Evolutionary conservation across 2,113 vertebrate species (phyloP).

Genomic region (Lagenorhynchus albirostris): DNA sequence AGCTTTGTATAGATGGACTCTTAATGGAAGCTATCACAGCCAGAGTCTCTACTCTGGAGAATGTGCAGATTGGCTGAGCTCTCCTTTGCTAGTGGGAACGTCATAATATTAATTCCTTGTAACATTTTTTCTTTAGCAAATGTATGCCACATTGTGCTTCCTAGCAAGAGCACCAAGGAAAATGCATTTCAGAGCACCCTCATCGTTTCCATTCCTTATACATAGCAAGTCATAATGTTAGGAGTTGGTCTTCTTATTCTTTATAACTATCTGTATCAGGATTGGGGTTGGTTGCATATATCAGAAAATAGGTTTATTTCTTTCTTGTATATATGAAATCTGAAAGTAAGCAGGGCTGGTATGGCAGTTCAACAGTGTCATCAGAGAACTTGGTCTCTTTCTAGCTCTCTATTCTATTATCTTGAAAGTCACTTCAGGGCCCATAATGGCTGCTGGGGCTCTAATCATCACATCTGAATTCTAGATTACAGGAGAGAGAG

Average conservation of each 20-base stretch:
- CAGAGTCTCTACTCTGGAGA: background rate
- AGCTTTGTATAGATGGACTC: background rate
- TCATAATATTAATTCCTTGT: background rate
- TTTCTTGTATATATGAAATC: background rate
- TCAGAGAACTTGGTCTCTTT: background rate
- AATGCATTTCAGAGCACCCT: background rate
- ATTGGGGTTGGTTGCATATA: conserved; percentile 13
- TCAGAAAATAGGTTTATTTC: background rate
- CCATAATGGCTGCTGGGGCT: background rate
- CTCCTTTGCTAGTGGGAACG: background rate
- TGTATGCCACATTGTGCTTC: background rate
- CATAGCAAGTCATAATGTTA: background rate
- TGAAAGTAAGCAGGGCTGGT: background rate
- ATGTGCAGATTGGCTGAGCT: background rate
- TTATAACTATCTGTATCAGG: background rate
- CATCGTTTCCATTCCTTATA: background rate
- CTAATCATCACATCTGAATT: background rate
- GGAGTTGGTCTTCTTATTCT: background rate
- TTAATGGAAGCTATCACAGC: background rate
- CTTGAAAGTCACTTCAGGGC: background rate
- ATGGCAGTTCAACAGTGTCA: background rate
- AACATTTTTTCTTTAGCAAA: conserved; percentile 7
- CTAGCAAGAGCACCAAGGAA: background rate
- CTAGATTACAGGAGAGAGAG: background rate
- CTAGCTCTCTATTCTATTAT: background rate